Evolutionary conservation across 2,888 invertebrate genomes (phyloP).

Genomic region (Pandemis heparana): DNA sequence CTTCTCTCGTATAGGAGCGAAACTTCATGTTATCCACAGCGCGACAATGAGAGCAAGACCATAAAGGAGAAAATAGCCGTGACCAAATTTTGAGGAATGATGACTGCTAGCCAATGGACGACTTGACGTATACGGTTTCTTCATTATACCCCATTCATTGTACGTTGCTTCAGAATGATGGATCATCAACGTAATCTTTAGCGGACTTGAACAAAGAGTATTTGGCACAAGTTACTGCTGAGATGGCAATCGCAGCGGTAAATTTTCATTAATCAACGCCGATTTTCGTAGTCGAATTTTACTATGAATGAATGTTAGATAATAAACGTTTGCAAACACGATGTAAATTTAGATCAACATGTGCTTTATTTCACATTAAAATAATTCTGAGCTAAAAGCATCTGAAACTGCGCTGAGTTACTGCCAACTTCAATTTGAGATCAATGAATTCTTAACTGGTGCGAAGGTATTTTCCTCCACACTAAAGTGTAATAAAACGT

Average conservation of each 20-base stretch:
- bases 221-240: constrained; percentile 25
- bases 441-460: constrained; percentile 24
- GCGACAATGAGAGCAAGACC: constrained; percentile 36
- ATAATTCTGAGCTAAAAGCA: background rate
- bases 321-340: background rate
- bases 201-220: constrained; percentile 26
- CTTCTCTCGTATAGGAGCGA: background rate
- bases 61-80: constrained; percentile 46
- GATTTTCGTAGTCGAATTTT: background rate
- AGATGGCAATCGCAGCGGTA: constrained; percentile 8
- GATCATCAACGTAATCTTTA: constrained; percentile 40
- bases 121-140: constrained; percentile 37
- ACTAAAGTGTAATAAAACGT: constrained; percentile 51
- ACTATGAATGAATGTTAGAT: background rate
- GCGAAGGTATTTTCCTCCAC: constrained; percentile 42
- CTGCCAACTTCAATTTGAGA: constrained; percentile 24
- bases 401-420: background rate
- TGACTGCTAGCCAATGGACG: constrained; percentile 25
- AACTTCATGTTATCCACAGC: background rate
- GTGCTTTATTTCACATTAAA: background rate
- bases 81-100: constrained; percentile 48
- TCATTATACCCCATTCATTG: constrained; percentile 36
- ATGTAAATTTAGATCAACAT: background rate
- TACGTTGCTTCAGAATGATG: constrained; percentile 36
- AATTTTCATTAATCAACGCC: constrained; percentile 3